Evolutionary conservation across 2,888 invertebrate species (phyloP).

Genomic region (Drosophila nr. perissopoda): DNA sequence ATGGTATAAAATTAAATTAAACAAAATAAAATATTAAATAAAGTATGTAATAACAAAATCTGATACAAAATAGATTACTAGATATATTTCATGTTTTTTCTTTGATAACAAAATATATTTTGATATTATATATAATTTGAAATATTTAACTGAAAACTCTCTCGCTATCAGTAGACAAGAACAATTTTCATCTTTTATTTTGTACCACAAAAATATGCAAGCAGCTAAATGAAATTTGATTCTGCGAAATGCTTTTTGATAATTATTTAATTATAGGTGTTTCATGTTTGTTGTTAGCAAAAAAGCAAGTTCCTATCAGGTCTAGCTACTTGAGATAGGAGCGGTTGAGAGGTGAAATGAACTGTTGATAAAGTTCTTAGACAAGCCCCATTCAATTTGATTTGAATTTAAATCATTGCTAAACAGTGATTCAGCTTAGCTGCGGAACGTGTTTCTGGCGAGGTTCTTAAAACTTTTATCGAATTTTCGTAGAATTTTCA

Average conservation of each 20-base stretch:
- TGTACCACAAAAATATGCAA: background rate
- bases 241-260: background rate
- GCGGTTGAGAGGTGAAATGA: conserved; percentile 4
- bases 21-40: too few relatives aligned
- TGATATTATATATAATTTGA: background rate
- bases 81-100: background rate
- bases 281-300: background rate
- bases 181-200: conserved; percentile 7
- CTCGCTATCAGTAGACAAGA: background rate
- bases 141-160: background rate
- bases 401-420: background rate
- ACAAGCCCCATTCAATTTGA: conserved; percentile 9
- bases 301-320: background rate
- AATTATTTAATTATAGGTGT: background rate
- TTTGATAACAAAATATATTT: background rate
- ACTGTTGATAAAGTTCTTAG: background rate
- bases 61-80: too few relatives aligned
- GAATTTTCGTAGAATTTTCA: background rate
- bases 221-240: conserved; percentile 35
- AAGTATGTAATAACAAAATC: too few relatives aligned
- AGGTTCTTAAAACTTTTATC: background rate
- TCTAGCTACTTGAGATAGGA: conserved; percentile 2
- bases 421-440: background rate
- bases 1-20: too few relatives aligned
- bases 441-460: background rate